Percentiles rank a stretch among this genome's conserved stretches.
phyloP scores from a whole-genome alignment of 2,113 vertebrate species.

The Synodontis membranacea region DNA sequence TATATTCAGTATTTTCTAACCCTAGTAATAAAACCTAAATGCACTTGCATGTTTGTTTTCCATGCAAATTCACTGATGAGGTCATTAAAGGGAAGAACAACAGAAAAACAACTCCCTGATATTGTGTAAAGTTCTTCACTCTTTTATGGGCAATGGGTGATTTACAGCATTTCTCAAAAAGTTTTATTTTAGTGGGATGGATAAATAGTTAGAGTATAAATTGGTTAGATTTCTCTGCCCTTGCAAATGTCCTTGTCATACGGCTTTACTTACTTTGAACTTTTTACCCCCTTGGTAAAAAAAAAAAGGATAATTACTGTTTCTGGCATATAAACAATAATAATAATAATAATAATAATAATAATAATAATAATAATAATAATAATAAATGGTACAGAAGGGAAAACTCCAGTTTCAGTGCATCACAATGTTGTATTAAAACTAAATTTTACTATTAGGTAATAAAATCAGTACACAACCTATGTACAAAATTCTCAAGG shows the following conservation, averaged over 20 bases:
- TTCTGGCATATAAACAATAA: not conserved
- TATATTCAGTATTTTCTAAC: not conserved
- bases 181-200: not conserved
- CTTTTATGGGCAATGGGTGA: not conserved
- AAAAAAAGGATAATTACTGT: not conserved
- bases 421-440: slow-evolving; percentile 35
- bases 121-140: not conserved
- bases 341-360: slow-evolving; percentile 20
- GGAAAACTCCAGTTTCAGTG: not conserved
- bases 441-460: slow-evolving; percentile 40
- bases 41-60: not conserved
- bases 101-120: not conserved
- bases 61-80: not conserved
- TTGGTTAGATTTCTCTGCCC: not conserved
- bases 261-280: not conserved
- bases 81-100: not conserved
- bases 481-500: slow-evolving; percentile 33
- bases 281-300: not conserved
- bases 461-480: slow-evolving; percentile 36
- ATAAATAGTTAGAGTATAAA: not conserved
- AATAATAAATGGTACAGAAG: slow-evolving; percentile 9
- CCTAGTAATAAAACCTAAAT: not conserved
- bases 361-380: slow-evolving; percentile 5
- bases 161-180: not conserved
- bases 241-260: not conserved